Evolutionary conservation across 1,140 invertebrate genomes (phyloP), one percentile per base, ranked within the genome.

Genomic region (Aphelinus certus): DNA sequence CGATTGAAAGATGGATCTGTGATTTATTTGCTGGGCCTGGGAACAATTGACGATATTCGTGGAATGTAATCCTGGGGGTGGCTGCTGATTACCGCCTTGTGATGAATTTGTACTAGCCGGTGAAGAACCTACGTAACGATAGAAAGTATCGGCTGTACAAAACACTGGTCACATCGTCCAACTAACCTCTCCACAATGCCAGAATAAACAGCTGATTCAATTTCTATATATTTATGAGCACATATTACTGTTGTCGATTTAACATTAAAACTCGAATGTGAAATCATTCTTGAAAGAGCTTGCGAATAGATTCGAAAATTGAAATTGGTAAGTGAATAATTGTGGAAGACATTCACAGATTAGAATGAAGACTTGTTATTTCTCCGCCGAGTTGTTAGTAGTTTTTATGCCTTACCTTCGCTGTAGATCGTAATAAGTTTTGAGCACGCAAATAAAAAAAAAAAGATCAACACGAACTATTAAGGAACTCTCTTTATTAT

Each of bases 1-100:
- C 65, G 86, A 83, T 81, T 89, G 88, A 83, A 89, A 88, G 78
- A 89, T 86, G 56, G 87, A 87, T 73, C 86, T 83, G 78, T 87
- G 86, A 79, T 84, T 87, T 63, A 87, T 81, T 76, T 83, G 81
- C 79, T 87, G 86, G 71, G 81, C 79, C 26, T 66, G 57, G 3
- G 48, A 55, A 73, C 84, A 83, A 67, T 85, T 86, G 42, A 76
- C 51, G 60, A 68, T 80, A 75, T 76, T 79, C 49, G 77, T 75
- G 75, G 76, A 79, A 78, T 80, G 82, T 75, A 85, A 76, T 76
- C 84, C 85, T 64, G 84, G 84, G 76, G 86, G 84, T 71, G 82
- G 80, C 58, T 80, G 83, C 75, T 84, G 84, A 78, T 80, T 81
- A 73, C 75, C 78, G 68, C 81, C 80, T 75, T 81, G 83, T 47